phyloP scores from a whole-genome alignment of 1,140 invertebrate species.

The Caenorhabditis remanei region DNA sequence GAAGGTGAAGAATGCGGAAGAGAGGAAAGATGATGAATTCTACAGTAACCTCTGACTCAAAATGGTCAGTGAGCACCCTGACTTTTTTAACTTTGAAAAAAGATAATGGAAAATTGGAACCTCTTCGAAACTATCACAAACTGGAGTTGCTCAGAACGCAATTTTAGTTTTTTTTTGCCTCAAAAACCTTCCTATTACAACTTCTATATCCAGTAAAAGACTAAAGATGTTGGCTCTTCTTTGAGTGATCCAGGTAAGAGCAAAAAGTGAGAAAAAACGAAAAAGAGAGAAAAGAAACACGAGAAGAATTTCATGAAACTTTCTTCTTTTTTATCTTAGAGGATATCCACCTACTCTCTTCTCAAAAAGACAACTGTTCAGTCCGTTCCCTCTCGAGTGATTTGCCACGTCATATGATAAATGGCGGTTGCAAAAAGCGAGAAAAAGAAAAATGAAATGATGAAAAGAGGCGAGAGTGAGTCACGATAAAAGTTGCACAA shows the following conservation, averaged over 20 bases:
- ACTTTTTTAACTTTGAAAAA: too few species aligned
- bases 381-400: background rate
- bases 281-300: background rate
- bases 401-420: slow-evolving; percentile 51
- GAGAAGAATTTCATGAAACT: slow-evolving; percentile 1
- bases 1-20: background rate
- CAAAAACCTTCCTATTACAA: too few species aligned
- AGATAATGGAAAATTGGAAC: too few species aligned
- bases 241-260: background rate
- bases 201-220: too few species aligned
- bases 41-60: too few species aligned
- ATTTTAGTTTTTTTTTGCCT: too few species aligned
- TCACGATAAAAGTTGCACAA: slow-evolving; percentile 5
- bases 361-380: slow-evolving; percentile 1
- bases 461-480: background rate
- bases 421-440: slow-evolving; percentile 1
- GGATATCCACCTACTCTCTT: background rate
- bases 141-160: too few species aligned
- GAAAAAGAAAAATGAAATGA: slow-evolving; percentile 13
- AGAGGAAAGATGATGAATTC: background rate
- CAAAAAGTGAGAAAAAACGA: background rate
- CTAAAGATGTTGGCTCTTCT: too few species aligned
- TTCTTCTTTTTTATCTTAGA: background rate
- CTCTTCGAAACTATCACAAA: too few species aligned
- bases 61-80: too few species aligned